Evolutionary conservation across 2,888 invertebrate species (phyloP).

Genomic region (Diachrysia chrysitis): DNA sequence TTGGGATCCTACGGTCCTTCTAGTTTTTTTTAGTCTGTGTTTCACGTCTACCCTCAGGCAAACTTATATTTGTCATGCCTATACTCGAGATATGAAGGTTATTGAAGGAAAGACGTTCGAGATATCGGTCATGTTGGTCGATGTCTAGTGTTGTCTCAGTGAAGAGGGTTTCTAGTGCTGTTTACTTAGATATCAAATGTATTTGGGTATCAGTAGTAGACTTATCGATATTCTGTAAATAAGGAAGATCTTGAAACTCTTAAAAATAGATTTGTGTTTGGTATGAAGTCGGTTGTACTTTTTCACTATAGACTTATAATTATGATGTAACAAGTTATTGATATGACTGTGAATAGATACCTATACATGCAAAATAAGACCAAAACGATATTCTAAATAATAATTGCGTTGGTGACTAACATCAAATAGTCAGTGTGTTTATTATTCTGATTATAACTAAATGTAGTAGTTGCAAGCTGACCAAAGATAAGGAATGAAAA

Average conservation of each 20-base stretch:
- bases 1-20: background rate
- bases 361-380: too few relatives aligned
- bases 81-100: conserved; percentile 53
- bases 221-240: background rate
- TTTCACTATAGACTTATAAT: background rate
- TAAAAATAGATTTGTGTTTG: background rate
- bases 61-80: conserved; percentile 46
- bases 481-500: too few relatives aligned
- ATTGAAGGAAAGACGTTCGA: conserved; percentile 48
- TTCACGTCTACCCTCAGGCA: conserved; percentile 30
- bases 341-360: too few relatives aligned
- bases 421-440: too few relatives aligned
- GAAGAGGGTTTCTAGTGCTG: background rate
- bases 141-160: conserved; percentile 28
- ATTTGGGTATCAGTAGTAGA: background rate
- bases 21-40: background rate
- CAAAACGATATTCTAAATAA: too few relatives aligned
- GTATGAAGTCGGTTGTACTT: background rate
- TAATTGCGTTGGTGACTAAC: too few relatives aligned
- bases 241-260: background rate
- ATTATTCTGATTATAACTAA: too few relatives aligned
- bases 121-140: conserved; percentile 34
- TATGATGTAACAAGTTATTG: too few relatives aligned
- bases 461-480: background rate
- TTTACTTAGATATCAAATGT: background rate